Conservation (phyloP, 1,140 invertebrate genomes). For the Zaprionus gabonicus region DNA sequence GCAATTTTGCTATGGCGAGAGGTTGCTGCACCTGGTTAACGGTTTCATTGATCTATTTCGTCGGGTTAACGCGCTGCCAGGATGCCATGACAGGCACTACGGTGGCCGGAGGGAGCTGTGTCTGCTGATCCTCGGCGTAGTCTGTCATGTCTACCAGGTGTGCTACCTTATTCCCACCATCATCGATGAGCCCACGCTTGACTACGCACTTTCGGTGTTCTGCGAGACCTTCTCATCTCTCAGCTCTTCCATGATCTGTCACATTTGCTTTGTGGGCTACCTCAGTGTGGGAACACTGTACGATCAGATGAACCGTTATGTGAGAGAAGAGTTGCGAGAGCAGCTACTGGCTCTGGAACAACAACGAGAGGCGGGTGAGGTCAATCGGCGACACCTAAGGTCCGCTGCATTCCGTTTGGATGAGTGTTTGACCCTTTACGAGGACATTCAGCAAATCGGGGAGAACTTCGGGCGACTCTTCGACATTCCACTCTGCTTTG, state of each 20-base stretch:
- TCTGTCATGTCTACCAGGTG: conserved; percentile 30
- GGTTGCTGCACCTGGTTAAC: conserved; percentile 34
- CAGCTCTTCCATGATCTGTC: conserved; percentile 29
- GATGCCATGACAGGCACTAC: conserved; percentile 1
- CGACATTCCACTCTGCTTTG: conserved; percentile 50
- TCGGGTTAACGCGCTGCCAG: conserved; percentile 4
- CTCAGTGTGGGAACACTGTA: conserved; percentile 60
- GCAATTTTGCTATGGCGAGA: conserved; percentile 37
- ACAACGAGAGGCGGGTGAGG: too few relatives aligned
- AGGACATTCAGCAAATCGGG: conserved; percentile 42
- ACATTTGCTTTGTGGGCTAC: conserved; percentile 55
- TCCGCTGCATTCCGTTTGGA: conserved; percentile 15
- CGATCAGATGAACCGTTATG: conserved; percentile 51
- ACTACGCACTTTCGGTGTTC: neutral
- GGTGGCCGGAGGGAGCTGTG: conserved; percentile 39
- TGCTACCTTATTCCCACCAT: neutral
- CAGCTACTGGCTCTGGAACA: conserved; percentile 12
- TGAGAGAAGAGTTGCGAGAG: conserved; percentile 30
- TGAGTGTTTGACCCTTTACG: conserved; percentile 58
- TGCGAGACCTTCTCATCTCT: conserved; percentile 30
- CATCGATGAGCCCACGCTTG: neutral
- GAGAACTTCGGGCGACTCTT: conserved; percentile 48
- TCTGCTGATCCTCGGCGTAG: conserved; percentile 27
- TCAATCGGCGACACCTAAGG: neutral
- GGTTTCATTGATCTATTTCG: conserved; percentile 39